Evolutionary conservation across 1,140 invertebrate species (phyloP), one percentile per base, ranked within the genome.

Genomic region (Polypedilum pembai): DNA sequence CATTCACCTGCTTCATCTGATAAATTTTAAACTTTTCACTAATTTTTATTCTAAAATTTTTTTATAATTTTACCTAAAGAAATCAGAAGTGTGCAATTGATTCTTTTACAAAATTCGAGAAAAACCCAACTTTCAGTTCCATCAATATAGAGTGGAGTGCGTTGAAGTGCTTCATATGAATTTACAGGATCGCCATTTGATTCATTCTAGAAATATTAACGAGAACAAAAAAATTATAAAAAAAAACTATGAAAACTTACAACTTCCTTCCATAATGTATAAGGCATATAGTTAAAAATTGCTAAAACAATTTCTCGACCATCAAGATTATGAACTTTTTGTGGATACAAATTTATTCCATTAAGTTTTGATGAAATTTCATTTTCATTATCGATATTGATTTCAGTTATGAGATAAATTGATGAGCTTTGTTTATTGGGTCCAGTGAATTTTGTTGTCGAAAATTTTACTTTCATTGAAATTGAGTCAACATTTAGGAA

Each of bases 1-100:
- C 86, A 88, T 78, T 86, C 79, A 86, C 77, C 86, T 85, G 74
- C 85, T 81, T 82, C 83, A 83, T 74, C 84, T 84, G 74, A 66
- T 66, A 74, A 40, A 21, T 33, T 66, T 65, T 75, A n/a, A 5
- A 76, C 73, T 18, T 45, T 72, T 40, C 41, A 40, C n/a, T n/a
- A n/a, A n/a, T n/a, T n/a, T n/a, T n/a, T n/a, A n/a, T n/a, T n/a
- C n/a, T 75, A 74, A 65, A 75, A 69, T 18, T 3, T 15, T 15
- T 4, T 69, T 8, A 21, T 3, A 69, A 21, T 4, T 12, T 41
- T 33, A 74, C 74, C 74, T 41, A 66, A 10, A 8, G 63, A 74
- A 69, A 74, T 66, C 7, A 20, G 21, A 21, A 74, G 41, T 1
- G 65, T 69, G 33, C 74, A 74, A 69, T 74, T 74, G 8, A 56